These are phyloP conservation scores for Anastatus disparis DNA, from an alignment of 1,140 invertebrate species.

Conservation along the genomic window DNA sequence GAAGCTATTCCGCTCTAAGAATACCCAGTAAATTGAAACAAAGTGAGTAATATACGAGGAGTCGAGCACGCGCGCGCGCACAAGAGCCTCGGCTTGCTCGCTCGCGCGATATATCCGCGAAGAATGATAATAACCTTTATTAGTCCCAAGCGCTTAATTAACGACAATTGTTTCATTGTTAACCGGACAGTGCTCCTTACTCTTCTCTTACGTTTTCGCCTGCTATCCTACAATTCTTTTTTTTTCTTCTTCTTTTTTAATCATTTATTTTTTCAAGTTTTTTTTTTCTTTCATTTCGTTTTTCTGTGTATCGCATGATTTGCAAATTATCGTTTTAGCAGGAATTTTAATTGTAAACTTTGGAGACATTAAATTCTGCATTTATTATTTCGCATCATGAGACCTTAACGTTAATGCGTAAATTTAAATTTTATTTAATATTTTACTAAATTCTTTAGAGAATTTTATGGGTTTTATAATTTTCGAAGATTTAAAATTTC, in stretches of 20 bases:
- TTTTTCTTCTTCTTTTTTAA: not conserved
- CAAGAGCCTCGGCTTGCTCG: too few species aligned
- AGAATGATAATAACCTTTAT: conserved; percentile 34
- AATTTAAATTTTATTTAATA: too few species aligned
- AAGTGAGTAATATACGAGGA: conserved; percentile 8
- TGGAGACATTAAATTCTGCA: too few species aligned
- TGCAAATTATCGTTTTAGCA: too few species aligned
- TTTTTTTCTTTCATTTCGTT: not conserved
- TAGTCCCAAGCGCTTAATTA: conserved; percentile 27
- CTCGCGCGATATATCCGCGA: not conserved
- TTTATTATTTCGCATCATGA: too few species aligned
- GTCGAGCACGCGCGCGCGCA: too few species aligned
- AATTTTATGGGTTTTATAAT: too few species aligned
- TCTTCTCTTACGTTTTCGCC: not conserved
- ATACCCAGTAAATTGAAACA: not conserved
- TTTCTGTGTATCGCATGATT: too few species aligned
- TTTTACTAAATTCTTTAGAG: too few species aligned
- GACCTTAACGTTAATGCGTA: too few species aligned
- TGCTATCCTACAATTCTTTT: not conserved
- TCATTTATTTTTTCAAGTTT: not conserved
- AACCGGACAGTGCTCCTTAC: conserved; percentile 33
- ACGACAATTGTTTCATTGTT: conserved; percentile 33
- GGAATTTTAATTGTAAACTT: too few species aligned
- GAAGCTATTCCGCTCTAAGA: not conserved
- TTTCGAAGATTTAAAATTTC: too few species aligned